A percentile compares a stretch with the other conserved stretches of the same genome.
These are phyloP conservation scores for Takifugu bimaculatus DNA, from an alignment of 2,113 vertebrate species.

Conservation along the genomic window DNA sequence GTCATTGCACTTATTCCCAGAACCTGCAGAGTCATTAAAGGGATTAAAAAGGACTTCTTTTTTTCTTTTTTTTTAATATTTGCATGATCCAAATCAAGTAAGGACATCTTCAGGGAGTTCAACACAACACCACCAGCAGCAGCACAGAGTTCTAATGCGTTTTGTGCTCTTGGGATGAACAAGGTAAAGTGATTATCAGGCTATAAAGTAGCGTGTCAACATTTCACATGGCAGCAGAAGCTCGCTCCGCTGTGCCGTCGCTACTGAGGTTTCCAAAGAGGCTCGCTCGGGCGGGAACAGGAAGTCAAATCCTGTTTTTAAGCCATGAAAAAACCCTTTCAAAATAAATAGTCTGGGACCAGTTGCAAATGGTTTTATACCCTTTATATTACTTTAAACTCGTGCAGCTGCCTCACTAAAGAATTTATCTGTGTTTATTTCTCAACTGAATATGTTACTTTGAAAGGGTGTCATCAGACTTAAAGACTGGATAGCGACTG, in stretches of 20 bases:
- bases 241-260: conserved; percentile 7
- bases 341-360: too few species aligned
- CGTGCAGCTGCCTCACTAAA: too few species aligned
- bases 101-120: conserved; percentile 20
- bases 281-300: conserved; percentile 14
- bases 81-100: conserved; percentile 19
- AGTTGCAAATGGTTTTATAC: too few species aligned
- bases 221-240: conserved; percentile 16
- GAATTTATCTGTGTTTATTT: neutral
- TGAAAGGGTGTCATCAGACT: too few species aligned
- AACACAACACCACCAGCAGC: conserved; percentile 27
- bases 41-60: conserved; percentile 33
- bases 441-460: too few species aligned
- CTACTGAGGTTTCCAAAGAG: conserved; percentile 27
- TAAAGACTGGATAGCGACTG: neutral
- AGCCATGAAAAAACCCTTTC: too few species aligned
- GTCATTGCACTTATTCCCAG: conserved; percentile 58
- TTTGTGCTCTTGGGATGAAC: conserved; percentile 16
- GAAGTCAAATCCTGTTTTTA: neutral
- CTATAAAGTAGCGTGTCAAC: conserved; percentile 17
- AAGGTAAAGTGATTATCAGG: conserved; percentile 24
- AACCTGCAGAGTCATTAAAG: conserved; percentile 54
- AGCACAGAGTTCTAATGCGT: neutral
- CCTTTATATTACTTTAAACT: too few species aligned
- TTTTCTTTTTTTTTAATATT: conserved; percentile 7